Base-by-base conservation (phyloP, 2,888 invertebrate species). In the Nudaria mundana region DNA sequence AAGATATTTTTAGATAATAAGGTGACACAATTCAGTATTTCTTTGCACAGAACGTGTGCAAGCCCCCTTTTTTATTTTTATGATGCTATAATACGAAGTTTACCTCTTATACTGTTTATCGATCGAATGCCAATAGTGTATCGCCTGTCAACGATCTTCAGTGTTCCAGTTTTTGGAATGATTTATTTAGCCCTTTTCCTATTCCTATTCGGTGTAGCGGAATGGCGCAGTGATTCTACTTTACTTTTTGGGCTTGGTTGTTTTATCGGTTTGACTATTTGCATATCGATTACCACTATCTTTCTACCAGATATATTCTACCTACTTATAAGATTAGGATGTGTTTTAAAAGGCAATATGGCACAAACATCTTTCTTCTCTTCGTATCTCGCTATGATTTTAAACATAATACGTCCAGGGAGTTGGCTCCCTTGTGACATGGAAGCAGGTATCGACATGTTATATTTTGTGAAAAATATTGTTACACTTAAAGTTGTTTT, bases 1-100 rank as follows among this genome's bases (percentile, higher is more conserved):
- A 18, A 56, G 59, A 58, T 64, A 58, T 70, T 66, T 64, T 51
- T 50, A 53, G 53, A 53, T 49, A 49, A 53, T 37, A 44, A 46
- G 47, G 44, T 69, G 75, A 79, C 76, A 76, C 66, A 74, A 66
- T 79, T 81, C 58, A 63, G 63, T 60, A 62, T 63, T 62, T 65
- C 70, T 64, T 70, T 20, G 72, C 69, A 62, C 49, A 52, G 59
- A 59, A 55, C 46, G 58, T 56, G 53, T 66, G 57, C 64, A 64
- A 63, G 66, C 67, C 71, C 55, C 65, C 69, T 57, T 71, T 72
- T 58, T 50, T 44, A 55, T 59, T 63, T 80, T 80, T 79, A 80
- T 69, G 68, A 66, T 63, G 49, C 50, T 64, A 52, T 52, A 57
- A 61, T 71, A 73, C 71, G 71, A 64, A 60, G 70, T 76, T 71